Percentiles rank a stretch among this genome's conserved stretches.
Conservation (phyloP, 2,113 vertebrate species). For the Coracopsis vasa region DNA sequence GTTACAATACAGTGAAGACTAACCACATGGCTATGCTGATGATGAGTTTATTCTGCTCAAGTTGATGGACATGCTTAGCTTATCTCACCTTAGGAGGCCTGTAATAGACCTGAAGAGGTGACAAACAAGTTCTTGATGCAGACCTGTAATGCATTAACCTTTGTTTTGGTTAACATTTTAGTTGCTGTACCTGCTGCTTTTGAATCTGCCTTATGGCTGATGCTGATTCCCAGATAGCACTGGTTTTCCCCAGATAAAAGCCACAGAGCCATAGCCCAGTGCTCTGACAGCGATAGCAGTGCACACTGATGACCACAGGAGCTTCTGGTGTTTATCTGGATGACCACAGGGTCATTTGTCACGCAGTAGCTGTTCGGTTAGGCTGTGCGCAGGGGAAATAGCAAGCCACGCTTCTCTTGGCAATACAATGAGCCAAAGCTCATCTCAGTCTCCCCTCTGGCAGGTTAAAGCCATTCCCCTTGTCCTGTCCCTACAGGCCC, state of each 20-base stretch:
- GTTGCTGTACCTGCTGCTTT: neutral
- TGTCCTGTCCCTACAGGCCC: neutral
- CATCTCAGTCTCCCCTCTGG: neutral
- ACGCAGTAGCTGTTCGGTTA: neutral
- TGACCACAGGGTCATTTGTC: neutral
- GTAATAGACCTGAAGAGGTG: neutral
- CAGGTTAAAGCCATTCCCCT: neutral
- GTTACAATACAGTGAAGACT: neutral
- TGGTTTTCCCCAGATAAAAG: neutral
- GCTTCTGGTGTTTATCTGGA: neutral
- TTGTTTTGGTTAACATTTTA: neutral
- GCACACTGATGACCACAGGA: neutral
- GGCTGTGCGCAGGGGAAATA: neutral
- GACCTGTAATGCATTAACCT: neutral
- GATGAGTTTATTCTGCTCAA: neutral
- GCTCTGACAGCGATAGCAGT: neutral
- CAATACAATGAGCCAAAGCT: neutral
- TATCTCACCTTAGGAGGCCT: accelerated
- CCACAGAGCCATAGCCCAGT: no score
- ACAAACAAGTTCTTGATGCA: no score
- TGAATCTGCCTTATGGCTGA: neutral
- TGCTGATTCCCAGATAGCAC: neutral
- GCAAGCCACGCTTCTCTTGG: neutral
- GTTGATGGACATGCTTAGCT: accelerated
- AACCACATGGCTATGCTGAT: neutral